Evolutionary conservation across 2,888 invertebrate species (phyloP).

Genomic region (Metopia argyrocephala): DNA sequence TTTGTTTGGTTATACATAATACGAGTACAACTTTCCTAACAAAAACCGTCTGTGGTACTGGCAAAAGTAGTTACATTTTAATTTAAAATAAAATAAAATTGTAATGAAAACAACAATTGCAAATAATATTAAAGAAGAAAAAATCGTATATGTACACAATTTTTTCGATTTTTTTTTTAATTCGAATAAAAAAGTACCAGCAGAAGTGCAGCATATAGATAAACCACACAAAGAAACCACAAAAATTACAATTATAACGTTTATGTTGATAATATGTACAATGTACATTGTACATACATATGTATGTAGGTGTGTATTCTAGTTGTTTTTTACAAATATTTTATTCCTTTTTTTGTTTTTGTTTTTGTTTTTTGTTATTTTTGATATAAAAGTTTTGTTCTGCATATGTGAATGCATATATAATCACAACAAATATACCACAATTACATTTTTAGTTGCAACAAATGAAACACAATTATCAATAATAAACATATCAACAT

Average conservation of each 20-base stretch:
- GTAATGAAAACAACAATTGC: neutral
- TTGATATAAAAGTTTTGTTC: too few species aligned
- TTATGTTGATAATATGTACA: conserved; percentile 43
- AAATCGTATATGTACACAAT: neutral
- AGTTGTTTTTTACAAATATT: too few species aligned
- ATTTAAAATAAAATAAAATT: conserved; percentile 41
- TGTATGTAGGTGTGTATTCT: neutral
- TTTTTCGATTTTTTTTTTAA: conserved; percentile 5
- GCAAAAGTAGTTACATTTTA: conserved; percentile 25
- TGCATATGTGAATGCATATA: neutral
- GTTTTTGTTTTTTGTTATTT: too few species aligned
- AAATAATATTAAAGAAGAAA: conserved; percentile 5
- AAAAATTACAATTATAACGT: conserved; percentile 51
- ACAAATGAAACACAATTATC: neutral
- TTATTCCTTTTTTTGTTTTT: too few species aligned
- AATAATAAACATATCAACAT: neutral
- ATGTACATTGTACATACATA: neutral
- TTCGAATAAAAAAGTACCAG: conserved; percentile 13
- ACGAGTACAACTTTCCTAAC: neutral
- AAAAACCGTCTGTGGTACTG: neutral
- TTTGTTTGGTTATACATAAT: neutral
- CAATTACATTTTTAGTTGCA: neutral
- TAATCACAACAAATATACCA: too few species aligned
- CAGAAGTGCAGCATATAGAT: conserved; percentile 26
- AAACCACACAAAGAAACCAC: conserved; percentile 40